Evolutionary conservation across 2,113 vertebrate species (phyloP).

Genomic region (sheep (Ovis aries)): ARS-UI_Ramb_v3.0 NC_056055.1:24854001-24854500

Average conservation of each 20-base stretch:
- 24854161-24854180: conserved; percentile 18
- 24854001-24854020: neutral
- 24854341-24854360: neutral
- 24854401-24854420: neutral
- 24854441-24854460: neutral
- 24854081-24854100: neutral
- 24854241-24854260: neutral
- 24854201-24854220: neutral
- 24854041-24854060: neutral
- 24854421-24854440: no score
- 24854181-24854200: neutral
- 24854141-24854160: neutral
- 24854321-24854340: neutral
- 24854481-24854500: neutral
- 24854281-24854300: neutral
- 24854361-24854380: neutral
- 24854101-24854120: neutral
- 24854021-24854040: neutral
- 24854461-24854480: neutral
- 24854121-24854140: neutral
- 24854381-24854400: neutral
- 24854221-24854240: neutral
- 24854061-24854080: neutral
- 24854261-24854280: neutral
- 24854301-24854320: neutral